Conservation (phyloP, 2,888 invertebrate species). For the Pachycephus smyrnensis region DNA sequence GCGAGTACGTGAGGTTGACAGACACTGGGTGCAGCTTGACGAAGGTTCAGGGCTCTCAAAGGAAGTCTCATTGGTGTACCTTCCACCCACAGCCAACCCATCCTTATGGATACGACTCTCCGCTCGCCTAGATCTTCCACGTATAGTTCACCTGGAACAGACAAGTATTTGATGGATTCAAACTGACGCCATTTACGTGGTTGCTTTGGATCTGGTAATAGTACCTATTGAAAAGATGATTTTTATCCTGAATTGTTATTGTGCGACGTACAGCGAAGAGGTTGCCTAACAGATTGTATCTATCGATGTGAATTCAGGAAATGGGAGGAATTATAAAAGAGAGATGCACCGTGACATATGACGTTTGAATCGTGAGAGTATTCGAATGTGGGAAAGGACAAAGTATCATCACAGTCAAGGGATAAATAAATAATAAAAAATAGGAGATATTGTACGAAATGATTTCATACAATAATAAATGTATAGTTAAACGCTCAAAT, state of each 20-base stretch:
- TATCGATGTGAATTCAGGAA: neutral
- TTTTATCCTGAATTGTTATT: neutral
- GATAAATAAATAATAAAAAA: neutral
- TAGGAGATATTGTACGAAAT: no score
- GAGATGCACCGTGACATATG: neutral
- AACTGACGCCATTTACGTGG: neutral
- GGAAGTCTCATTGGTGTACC: constrained; percentile 61
- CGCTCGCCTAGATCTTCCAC: constrained; percentile 61
- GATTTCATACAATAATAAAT: no score
- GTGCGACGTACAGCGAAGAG: neutral
- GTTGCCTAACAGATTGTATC: neutral
- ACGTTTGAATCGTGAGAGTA: neutral
- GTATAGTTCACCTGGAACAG: constrained; percentile 59
- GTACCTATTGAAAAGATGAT: neutral
- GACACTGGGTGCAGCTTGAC: constrained; percentile 57
- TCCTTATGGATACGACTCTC: constrained; percentile 60
- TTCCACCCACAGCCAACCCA: constrained; percentile 65
- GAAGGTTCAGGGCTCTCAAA: constrained; percentile 61
- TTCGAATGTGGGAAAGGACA: neutral
- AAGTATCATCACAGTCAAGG: neutral
- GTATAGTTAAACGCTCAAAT: no score
- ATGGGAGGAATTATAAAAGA: no score
- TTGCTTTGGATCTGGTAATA: neutral
- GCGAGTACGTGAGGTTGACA: constrained; percentile 62
- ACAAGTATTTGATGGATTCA: neutral